Conservation (phyloP, 1,140 invertebrate species). For the Helicoverpa zea region DNA sequence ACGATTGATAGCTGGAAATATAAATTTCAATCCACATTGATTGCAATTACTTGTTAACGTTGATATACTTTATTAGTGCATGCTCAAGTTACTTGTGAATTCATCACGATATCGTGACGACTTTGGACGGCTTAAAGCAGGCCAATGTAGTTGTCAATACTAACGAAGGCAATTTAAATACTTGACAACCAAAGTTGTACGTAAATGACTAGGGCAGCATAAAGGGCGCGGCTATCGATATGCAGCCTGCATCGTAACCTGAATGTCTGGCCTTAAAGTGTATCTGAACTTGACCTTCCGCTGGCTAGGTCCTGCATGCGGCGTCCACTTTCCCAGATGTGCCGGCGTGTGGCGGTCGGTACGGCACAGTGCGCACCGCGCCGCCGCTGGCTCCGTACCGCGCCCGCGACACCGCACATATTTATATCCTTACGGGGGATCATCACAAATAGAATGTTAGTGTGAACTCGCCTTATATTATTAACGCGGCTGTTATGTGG, state of each 20-base stretch:
- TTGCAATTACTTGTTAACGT: background rate
- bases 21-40: background rate
- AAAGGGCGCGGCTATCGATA: conserved; percentile 20
- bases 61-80: background rate
- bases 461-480: conserved; percentile 35
- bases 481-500: conserved; percentile 30
- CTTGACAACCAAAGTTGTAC: conserved; percentile 15
- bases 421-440: conserved; percentile 30
- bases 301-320: conserved; percentile 54
- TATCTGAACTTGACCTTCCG: conserved; percentile 66
- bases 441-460: conserved; percentile 43
- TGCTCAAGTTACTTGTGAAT: conserved; percentile 4
- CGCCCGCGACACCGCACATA: conserved; percentile 31
- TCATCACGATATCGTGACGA: conserved; percentile 32
- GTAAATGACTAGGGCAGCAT: conserved; percentile 23
- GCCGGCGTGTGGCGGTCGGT: background rate
- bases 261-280: conserved; percentile 39
- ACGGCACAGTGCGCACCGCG: conserved; percentile 56
- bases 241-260: conserved; percentile 32
- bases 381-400: conserved; percentile 36
- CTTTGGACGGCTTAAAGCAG: conserved; percentile 2
- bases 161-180: conserved; percentile 37
- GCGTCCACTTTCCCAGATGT: conserved; percentile 62
- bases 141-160: conserved; percentile 25
- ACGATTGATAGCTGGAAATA: background rate